Evolutionary conservation across 30 jellyfish, hydroid and myxozoan species (phyloP), one percentile per base, ranked within the genome.

Genomic region (Calvadosia cruxmelitensis): DNA sequence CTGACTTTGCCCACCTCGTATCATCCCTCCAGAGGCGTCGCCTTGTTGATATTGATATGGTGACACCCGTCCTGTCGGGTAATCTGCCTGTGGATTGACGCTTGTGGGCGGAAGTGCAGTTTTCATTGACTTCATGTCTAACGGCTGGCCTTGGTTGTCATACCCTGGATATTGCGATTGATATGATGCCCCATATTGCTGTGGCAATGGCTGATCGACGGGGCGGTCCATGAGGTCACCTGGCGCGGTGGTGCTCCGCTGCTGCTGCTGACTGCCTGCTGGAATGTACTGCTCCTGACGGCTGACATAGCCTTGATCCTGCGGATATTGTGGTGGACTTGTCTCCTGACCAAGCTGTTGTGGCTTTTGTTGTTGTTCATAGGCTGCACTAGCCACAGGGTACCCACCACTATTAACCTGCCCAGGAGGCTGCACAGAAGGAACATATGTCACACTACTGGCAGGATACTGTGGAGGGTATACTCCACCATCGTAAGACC

Each of bases 181-280:
- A 42, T 42, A 42, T 42, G 57, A 42, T 42, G 20, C 57, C 57
- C 57, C 57, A 5, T 42, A 20, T 42, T n/a, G 57, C 57, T 42
- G 57, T 5, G 57, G 57, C 57, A 20, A 20, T 5, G 57, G 57
- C 20, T 42, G 57, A 42, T 42, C 20, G 57, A n/a, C n/a, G n/a
- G n/a, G 76, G 50, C 31, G 63, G 84, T 0, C 57, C 76, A n/a
- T 31, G 32, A 26, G 27, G 10, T 7, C 27, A 5, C 69, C 69
- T 10, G n/a, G 27, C 12, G 28, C n/a, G n/a, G n/a, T n/a, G n/a
- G n/a, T n/a, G n/a, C n/a, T n/a, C n/a, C n/a, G n/a, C n/a, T n/a
- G n/a, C n/a, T n/a, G 35, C 35, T 1, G 75, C 69, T 24, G 29
- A 36, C 16, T 32, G 76, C 32, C 70, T 74, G 25, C 53, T n/a